Evolutionary conservation across 2,888 invertebrate genomes (phyloP), one percentile per base, ranked within the genome.

Genomic region (Heliconius erato): DNA sequence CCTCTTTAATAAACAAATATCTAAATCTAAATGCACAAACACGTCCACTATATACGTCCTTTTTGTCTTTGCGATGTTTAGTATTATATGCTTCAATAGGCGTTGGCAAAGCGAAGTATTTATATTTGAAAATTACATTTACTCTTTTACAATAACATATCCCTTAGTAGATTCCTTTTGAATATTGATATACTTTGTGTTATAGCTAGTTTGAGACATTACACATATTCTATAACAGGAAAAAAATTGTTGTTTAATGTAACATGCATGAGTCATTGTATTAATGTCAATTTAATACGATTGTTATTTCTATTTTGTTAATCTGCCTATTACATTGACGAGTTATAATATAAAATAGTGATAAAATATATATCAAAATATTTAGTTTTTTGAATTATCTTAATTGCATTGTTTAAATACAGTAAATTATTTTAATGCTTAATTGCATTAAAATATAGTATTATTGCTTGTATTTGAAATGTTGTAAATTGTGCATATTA

Each of bases 61-160:
- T 76, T 32, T 26, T 76, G 14, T 76, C 63, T 35, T 9, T 7
- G 63, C 26, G 26, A 63, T 35, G n/a, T 63, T 63, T 72, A 49
- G 19, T 26, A 16, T n/a, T n/a, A 63, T 76, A 26, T 40, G 12
- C 40, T n/a, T 26, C 26, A 32, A 63, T 63, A 76, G 76, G 76
- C 40, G 76, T 76, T 76, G 76, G 63, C 76, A 35, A 63, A 35
- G 23, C 40, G n/a, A 74, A 74, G 54, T 35, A 26, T n/a, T 32
- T 76, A 14, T 35, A 59, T 59, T n/a, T 32, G 54, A 32, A n/a
- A 59, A 32, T 40, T 26, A 19, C 59, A 54, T 19, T 32, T 12
- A 19, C 11, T 35, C 11, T 74, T 19, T 12, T 16, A 44, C 19
- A 3, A 26, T 44, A 26, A 26, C 26, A n/a, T 44, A 40, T 71